Evolutionary conservation across 2,888 invertebrate species (phyloP).

Genomic region (Drosophila subsilvestris): DNA sequence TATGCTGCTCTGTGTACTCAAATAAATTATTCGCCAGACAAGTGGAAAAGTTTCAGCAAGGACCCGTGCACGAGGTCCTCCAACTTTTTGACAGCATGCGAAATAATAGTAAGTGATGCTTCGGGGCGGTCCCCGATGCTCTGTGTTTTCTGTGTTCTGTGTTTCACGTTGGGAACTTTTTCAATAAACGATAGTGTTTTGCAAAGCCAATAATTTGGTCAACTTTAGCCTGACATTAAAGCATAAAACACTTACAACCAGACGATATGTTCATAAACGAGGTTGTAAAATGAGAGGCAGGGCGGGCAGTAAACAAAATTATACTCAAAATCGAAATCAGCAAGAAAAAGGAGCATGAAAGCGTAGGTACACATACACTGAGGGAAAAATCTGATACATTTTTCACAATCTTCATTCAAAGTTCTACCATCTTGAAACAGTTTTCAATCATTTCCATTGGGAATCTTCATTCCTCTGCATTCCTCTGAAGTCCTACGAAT

Average conservation of each 20-base stretch:
- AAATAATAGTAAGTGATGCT: slow-evolving; percentile 24
- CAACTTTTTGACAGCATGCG: slow-evolving; percentile 22
- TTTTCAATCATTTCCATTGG: neutral
- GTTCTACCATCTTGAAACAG: neutral
- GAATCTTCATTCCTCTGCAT: neutral
- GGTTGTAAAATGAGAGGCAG: neutral
- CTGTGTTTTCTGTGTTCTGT: neutral
- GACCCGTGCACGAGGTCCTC: neutral
- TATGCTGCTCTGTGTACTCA: slow-evolving; percentile 13
- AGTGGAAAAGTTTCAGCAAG: slow-evolving; percentile 33
- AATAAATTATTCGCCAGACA: slow-evolving; percentile 34
- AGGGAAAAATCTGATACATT: neutral
- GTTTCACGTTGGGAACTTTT: slow-evolving; percentile 40
- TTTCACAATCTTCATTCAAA: too few relatives aligned
- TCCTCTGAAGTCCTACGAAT: too few relatives aligned
- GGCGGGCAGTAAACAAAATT: neutral
- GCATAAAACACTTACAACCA: slow-evolving; percentile 27
- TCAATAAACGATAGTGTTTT: slow-evolving; percentile 44
- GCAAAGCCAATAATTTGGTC: slow-evolving; percentile 21
- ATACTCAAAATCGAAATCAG: slow-evolving; percentile 16
- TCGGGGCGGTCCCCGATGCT: neutral
- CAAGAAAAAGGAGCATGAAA: neutral
- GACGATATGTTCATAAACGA: slow-evolving; percentile 22
- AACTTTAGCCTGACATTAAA: slow-evolving; percentile 15
- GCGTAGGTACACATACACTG: neutral